A percentile compares a stretch with the other conserved stretches of the same genome.
Conservation (phyloP, 2,113 vertebrate genomes). For the Urocitellus parryii region DNA sequence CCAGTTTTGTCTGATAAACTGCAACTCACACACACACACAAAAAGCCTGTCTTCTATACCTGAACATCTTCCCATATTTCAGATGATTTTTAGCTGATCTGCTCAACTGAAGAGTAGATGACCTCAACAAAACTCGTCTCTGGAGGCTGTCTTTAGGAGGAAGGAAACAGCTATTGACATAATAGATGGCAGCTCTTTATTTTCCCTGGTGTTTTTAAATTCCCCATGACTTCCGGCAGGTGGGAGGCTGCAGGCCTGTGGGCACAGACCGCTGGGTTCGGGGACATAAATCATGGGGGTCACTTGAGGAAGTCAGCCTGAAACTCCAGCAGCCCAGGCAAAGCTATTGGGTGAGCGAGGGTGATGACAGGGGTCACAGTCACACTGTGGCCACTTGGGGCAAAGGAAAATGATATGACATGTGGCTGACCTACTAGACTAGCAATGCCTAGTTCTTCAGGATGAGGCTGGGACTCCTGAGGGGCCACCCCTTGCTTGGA, state of each 20-base stretch:
- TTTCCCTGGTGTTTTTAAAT: slow-evolving; percentile 52
- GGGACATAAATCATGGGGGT: background rate
- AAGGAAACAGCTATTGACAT: slow-evolving; percentile 48
- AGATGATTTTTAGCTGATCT: background rate
- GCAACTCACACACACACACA: background rate
- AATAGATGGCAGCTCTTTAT: background rate
- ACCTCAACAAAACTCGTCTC: background rate
- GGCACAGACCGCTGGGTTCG: background rate
- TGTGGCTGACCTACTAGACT: background rate
- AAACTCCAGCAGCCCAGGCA: background rate
- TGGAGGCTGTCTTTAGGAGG: slow-evolving; percentile 48
- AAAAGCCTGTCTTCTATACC: background rate
- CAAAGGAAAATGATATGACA: background rate
- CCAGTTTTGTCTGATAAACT: background rate
- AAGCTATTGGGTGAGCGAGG: background rate
- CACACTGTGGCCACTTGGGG: background rate
- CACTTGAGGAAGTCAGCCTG: background rate
- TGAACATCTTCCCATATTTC: background rate
- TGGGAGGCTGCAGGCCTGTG: slow-evolving; percentile 4
- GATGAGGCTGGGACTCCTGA: background rate
- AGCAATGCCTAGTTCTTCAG: background rate
- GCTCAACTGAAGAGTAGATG: background rate
- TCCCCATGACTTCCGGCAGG: slow-evolving; percentile 33
- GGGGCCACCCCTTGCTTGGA: background rate
- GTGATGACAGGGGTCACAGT: background rate